Evolutionary conservation across 2,797 vertebrate genomes (phyloP).

Genomic region (Chiroxiphia lanceolata): DNA sequence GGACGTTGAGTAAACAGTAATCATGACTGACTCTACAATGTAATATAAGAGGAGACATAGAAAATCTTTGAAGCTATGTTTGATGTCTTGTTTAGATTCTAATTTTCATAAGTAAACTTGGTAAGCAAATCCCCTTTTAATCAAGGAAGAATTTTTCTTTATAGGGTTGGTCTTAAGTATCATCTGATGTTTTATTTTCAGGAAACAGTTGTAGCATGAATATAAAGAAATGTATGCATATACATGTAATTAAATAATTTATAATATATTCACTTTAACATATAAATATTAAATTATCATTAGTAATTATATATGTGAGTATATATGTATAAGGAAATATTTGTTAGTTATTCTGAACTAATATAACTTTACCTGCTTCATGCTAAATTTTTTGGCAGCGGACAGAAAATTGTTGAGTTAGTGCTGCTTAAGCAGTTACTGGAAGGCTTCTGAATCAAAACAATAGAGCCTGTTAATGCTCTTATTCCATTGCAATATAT

Average conservation of each 20-base stretch:
- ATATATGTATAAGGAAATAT: not conserved
- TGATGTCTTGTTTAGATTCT: not conserved
- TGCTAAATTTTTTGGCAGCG: not conserved
- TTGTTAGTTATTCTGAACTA: not conserved
- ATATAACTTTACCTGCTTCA: not conserved
- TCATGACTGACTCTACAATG: not conserved
- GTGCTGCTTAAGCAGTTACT: not conserved
- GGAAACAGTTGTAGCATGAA: not conserved
- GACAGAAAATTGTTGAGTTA: not conserved
- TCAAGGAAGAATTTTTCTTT: not conserved
- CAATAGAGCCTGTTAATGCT: not conserved
- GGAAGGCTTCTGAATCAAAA: not conserved
- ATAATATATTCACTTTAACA: not conserved
- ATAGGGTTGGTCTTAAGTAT: not conserved
- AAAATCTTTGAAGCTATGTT: not conserved
- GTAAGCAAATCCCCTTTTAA: not conserved
- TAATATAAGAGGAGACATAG: not conserved
- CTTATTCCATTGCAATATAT: not conserved
- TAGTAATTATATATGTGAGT: not conserved
- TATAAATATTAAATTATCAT: not conserved
- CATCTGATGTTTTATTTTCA: not conserved
- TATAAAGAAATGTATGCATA: not conserved
- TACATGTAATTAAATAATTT: not conserved
- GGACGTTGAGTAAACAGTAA: not conserved
- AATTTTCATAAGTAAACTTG: not conserved